Evolutionary conservation across 2,113 vertebrate genomes (phyloP).

Genomic region (Carettochelys insculpta): DNA sequence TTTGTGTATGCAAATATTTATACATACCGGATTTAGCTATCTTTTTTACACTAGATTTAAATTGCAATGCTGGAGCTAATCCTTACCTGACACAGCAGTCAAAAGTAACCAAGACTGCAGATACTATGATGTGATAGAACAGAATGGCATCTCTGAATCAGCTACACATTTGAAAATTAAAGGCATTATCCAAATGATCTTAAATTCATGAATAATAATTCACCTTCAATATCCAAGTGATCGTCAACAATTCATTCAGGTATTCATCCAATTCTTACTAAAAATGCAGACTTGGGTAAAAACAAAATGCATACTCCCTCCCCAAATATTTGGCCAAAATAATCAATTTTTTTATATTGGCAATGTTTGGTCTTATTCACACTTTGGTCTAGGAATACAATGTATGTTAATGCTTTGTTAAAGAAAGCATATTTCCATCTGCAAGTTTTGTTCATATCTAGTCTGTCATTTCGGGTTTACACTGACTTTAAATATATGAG

Average conservation of each 20-base stretch:
- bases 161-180: neutral
- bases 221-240: too few relatives aligned
- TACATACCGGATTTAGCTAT: neutral
- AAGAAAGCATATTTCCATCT: neutral
- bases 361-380: neutral
- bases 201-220: too few relatives aligned
- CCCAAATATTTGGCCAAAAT: neutral
- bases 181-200: neutral
- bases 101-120: neutral
- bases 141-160: slow-evolving; percentile 38
- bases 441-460: neutral
- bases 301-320: neutral
- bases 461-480: neutral
- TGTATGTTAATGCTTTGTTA: neutral
- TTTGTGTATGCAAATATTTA: neutral
- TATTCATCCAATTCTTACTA: neutral
- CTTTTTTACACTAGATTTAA: neutral
- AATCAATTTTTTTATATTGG: neutral
- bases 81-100: neutral
- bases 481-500: neutral
- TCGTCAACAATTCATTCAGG: neutral
- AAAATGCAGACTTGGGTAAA: neutral
- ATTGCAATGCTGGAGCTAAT: neutral
- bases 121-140: neutral
- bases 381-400: neutral